Percentiles rank a stretch among this genome's conserved stretches.
Evolutionary conservation across 2,888 invertebrate genomes (phyloP).

Genomic region (Stenichneumon culpator): DNA sequence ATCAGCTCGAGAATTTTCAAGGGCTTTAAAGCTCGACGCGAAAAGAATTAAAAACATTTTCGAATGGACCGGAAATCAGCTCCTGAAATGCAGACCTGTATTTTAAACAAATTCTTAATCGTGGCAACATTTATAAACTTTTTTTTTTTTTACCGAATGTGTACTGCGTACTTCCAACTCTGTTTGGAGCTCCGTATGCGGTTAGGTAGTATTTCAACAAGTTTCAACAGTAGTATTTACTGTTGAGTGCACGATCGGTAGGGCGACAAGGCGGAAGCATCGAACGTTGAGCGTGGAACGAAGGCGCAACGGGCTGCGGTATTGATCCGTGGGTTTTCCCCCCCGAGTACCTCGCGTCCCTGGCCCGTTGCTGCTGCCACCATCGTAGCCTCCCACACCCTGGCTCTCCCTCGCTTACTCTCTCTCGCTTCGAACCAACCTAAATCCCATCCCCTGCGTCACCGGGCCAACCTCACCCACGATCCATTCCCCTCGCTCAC

Average conservation of each 20-base stretch:
- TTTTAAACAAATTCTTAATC: not conserved
- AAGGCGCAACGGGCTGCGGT: slow-evolving; percentile 82
- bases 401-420: slow-evolving; percentile 46
- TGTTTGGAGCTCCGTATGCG: not conserved
- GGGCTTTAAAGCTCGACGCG: not conserved
- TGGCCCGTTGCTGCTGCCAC: slow-evolving; percentile 71
- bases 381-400: slow-evolving; percentile 61
- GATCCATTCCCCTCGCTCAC: slow-evolving; percentile 40
- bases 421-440: slow-evolving; percentile 50
- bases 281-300: slow-evolving; percentile 76
- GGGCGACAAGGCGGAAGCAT: slow-evolving; percentile 74
- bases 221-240: slow-evolving; percentile 2
- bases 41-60: not conserved
- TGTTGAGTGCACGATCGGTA: slow-evolving; percentile 51
- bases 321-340: slow-evolving; percentile 83
- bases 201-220: slow-evolving; percentile 18
- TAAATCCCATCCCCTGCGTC: slow-evolving; percentile 63
- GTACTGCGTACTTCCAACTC: not conserved
- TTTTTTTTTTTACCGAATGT: not conserved
- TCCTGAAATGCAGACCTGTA: not conserved
- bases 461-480: slow-evolving; percentile 63
- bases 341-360: slow-evolving; percentile 77
- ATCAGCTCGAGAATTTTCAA: not conserved
- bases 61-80: not conserved
- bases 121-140: not conserved